phyloP scores from a whole-genome alignment of 2,888 invertebrate genomes.

The Tetragonula carbonaria region DNA sequence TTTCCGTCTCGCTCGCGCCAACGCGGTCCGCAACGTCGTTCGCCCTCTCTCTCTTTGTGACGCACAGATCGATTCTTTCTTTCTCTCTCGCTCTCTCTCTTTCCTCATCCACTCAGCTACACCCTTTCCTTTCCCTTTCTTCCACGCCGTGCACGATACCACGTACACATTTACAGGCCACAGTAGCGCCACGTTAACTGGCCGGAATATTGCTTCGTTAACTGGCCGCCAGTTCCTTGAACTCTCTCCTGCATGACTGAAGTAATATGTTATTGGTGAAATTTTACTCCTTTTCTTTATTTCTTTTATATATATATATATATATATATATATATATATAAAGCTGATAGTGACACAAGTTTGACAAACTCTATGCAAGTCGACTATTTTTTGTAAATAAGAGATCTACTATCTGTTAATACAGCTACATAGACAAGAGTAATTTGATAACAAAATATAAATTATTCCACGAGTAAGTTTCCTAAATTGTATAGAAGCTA shows the following conservation, averaged over 20 bases:
- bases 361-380: background rate
- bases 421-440: background rate
- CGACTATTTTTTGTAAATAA: too few relatives aligned
- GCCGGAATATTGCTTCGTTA: background rate
- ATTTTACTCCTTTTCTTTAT: background rate
- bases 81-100: conserved; percentile 42
- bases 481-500: background rate
- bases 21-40: conserved; percentile 6
- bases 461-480: background rate
- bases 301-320: too few relatives aligned
- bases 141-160: background rate
- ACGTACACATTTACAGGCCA: background rate
- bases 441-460: background rate
- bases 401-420: too few relatives aligned
- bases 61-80: conserved; percentile 54
- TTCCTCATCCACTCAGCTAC: conserved; percentile 28
- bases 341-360: too few relatives aligned
- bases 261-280: background rate
- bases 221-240: background rate
- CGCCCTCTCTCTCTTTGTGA: conserved; percentile 38
- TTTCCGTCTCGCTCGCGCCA: background rate
- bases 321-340: too few relatives aligned
- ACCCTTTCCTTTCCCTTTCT: conserved; percentile 40
- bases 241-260: background rate
- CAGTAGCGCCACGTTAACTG: background rate